Evolutionary conservation across 2,113 vertebrate species (phyloP).

Genomic region (Petrocephalus zakoni): DNA sequence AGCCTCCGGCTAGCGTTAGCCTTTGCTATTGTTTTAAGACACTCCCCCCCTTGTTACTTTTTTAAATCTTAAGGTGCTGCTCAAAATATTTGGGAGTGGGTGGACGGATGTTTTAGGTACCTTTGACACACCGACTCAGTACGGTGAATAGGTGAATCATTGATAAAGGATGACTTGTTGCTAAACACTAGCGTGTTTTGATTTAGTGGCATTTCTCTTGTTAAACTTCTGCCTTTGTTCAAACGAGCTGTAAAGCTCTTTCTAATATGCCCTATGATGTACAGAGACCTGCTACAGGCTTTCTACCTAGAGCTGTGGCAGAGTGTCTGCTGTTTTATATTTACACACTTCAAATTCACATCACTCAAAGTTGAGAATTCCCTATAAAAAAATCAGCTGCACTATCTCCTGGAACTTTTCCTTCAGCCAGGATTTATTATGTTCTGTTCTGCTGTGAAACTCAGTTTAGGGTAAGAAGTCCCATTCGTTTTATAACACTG

Average conservation of each 20-base stretch:
- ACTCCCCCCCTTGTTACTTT: background rate
- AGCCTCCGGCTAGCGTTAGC: background rate
- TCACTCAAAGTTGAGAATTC: background rate
- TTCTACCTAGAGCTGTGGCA: background rate
- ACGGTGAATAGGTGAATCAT: too few relatives aligned
- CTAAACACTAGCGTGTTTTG: background rate
- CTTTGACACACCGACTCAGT: background rate
- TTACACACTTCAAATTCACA: background rate
- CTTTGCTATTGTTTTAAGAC: background rate
- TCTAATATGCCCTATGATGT: background rate
- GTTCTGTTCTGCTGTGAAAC: background rate
- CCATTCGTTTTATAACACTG: background rate
- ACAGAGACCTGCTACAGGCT: background rate
- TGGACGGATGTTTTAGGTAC: background rate
- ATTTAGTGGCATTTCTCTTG: background rate
- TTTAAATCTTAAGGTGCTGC: background rate
- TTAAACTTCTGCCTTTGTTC: background rate
- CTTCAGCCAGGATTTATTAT: background rate
- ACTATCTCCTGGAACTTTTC: background rate
- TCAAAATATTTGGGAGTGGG: background rate
- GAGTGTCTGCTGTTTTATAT: background rate
- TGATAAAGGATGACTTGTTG: background rate
- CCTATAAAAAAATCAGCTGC: too few relatives aligned
- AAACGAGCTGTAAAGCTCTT: background rate
- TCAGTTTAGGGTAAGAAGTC: background rate